Conservation (phyloP, 2,113 vertebrate genomes). For the Onychostruthus taczanowskii region DNA sequence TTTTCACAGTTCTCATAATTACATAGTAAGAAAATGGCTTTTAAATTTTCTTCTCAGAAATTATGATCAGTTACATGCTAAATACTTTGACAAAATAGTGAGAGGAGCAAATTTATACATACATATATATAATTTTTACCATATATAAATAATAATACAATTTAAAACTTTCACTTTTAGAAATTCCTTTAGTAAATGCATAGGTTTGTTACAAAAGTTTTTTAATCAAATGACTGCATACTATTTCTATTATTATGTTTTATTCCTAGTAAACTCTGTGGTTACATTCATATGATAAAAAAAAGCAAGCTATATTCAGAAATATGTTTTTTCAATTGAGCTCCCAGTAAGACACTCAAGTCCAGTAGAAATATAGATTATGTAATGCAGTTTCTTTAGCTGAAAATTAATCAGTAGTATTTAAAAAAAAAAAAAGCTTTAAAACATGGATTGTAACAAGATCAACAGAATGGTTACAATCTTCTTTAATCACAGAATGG, state of each 20-base stretch:
- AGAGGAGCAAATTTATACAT: conserved; percentile 37
- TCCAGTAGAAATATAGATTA: conserved; percentile 3
- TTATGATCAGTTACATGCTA: conserved; percentile 37
- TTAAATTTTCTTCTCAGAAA: conserved; percentile 56
- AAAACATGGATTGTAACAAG: background rate
- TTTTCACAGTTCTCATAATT: conserved; percentile 59
- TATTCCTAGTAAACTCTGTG: conserved; percentile 18
- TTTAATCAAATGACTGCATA: conserved; percentile 34
- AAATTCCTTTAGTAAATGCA: conserved; percentile 59
- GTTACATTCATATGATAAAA: conserved; percentile 55
- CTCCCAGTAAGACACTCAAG: conserved; percentile 10
- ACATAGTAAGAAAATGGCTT: conserved; percentile 62
- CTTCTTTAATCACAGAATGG: background rate
- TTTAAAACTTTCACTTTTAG: conserved; percentile 57
- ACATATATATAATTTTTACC: conserved; percentile 22
- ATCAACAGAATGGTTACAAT: background rate
- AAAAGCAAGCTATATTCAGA: conserved; percentile 29
- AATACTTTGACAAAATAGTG: conserved; percentile 41
- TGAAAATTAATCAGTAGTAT: background rate
- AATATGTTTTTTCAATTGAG: background rate
- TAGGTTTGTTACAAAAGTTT: conserved; percentile 57
- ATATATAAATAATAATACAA: conserved; percentile 46
- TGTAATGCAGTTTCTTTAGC: background rate
- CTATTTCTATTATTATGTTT: conserved; percentile 2
- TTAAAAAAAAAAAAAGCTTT: background rate